Conservation (phyloP, 2,113 vertebrate species). For the Todiramphus chloris region DNA sequence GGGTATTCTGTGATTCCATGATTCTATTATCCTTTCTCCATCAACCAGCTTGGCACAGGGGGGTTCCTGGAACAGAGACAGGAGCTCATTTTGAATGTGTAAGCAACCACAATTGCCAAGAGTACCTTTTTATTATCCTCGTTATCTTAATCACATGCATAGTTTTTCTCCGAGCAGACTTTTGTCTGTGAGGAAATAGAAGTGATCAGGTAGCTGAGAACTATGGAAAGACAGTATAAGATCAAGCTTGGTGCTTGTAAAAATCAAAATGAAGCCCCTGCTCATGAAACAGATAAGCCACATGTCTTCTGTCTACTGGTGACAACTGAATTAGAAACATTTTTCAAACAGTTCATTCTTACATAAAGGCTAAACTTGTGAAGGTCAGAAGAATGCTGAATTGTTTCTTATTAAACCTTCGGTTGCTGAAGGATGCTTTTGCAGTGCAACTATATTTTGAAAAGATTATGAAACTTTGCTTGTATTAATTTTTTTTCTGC, state of each 20-base stretch:
- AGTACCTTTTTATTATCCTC: not conserved
- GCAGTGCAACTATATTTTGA: not conserved
- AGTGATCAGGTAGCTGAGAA: not conserved
- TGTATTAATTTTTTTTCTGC: not conserved
- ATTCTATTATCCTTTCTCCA: not conserved
- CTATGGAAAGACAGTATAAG: not conserved
- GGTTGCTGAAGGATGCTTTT: not conserved
- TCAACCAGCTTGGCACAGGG: not conserved
- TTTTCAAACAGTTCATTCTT: conserved; percentile 19
- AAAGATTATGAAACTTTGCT: not conserved
- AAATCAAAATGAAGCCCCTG: not conserved
- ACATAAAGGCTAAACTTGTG: not conserved
- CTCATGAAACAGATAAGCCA: not conserved
- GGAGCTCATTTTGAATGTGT: not conserved
- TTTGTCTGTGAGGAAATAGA: not conserved
- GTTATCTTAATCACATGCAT: not conserved
- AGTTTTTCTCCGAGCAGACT: not conserved
- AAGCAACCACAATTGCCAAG: not conserved
- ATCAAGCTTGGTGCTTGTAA: not conserved
- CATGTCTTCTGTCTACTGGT: not conserved
- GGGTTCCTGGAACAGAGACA: not conserved
- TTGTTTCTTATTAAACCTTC: not conserved
- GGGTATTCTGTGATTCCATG: too few relatives aligned
- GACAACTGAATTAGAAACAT: conserved; percentile 29
- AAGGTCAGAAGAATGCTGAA: conserved; percentile 22